A percentile compares a stretch with the other conserved stretches of the same genome.
Evolutionary conservation across 2,888 invertebrate species (phyloP).

Genomic region (Caprella mutica): DNA sequence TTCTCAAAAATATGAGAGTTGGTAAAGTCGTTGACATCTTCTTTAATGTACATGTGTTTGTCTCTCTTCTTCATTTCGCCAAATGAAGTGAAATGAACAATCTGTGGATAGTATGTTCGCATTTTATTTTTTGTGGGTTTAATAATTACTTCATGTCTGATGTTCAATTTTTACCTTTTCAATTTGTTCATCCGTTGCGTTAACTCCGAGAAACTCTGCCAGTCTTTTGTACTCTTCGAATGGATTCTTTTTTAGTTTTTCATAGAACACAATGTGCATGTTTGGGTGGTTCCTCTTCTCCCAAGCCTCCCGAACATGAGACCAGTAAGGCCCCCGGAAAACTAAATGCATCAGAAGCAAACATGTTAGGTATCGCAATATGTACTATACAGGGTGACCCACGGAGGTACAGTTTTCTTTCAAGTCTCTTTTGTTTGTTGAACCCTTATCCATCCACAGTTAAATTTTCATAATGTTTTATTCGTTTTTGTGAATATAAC

Average conservation of each 20-base stretch:
- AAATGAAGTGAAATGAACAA: slow-evolving; percentile 19
- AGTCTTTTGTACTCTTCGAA: slow-evolving; percentile 17
- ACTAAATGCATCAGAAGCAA: too few relatives aligned
- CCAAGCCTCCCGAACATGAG: slow-evolving; percentile 23
- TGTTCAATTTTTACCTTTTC: slow-evolving; percentile 16
- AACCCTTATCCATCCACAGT: too few relatives aligned
- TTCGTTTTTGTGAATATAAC: too few relatives aligned
- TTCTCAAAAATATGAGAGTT: not conserved
- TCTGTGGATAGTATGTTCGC: too few relatives aligned
- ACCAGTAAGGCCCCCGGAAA: slow-evolving; percentile 15
- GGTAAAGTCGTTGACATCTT: not conserved
- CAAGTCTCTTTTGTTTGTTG: too few relatives aligned
- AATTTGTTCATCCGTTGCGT: slow-evolving; percentile 18
- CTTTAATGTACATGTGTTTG: not conserved
- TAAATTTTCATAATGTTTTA: too few relatives aligned
- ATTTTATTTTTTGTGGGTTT: too few relatives aligned
- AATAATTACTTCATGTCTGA: too few relatives aligned
- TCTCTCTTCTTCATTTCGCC: slow-evolving; percentile 17
- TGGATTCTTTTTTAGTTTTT: slow-evolving; percentile 21
- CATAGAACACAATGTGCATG: slow-evolving; percentile 23
- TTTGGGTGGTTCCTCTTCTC: slow-evolving; percentile 11
- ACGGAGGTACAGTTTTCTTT: too few relatives aligned
- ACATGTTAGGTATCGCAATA: too few relatives aligned
- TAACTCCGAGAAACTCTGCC: slow-evolving; percentile 14
- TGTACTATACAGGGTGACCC: too few relatives aligned